These are phyloP conservation scores for Leuctra nigra DNA, from an alignment of 2,888 invertebrate genomes.

Conservation along the genomic window DNA sequence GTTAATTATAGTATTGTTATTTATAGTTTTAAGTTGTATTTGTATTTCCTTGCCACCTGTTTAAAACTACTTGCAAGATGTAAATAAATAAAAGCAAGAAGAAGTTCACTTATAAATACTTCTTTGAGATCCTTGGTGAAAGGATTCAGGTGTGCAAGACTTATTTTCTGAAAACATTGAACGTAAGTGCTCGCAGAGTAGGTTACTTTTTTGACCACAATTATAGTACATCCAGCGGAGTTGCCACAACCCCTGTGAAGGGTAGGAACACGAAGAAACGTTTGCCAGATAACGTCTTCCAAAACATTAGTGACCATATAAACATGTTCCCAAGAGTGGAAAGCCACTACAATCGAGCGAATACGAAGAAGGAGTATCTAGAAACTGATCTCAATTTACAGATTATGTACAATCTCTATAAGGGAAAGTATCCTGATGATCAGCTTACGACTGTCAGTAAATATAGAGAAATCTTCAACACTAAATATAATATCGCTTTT, in stretches of 20 bases:
- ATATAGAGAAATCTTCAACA: conserved; percentile 28
- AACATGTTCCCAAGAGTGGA: conserved; percentile 30
- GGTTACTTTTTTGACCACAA: neutral
- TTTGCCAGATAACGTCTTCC: neutral
- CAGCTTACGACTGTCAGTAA: conserved; percentile 26
- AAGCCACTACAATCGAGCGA: conserved; percentile 28
- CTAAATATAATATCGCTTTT: conserved; percentile 29
- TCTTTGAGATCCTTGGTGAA: neutral
- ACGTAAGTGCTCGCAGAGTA: neutral
- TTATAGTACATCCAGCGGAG: neutral
- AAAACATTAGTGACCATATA: conserved; percentile 28
- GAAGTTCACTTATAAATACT: no score
- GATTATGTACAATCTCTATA: conserved; percentile 30
- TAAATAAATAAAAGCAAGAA: no score
- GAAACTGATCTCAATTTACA: conserved; percentile 27
- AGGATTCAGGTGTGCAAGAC: neutral
- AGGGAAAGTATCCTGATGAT: conserved; percentile 20
- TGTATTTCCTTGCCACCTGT: no score
- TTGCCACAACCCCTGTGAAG: neutral
- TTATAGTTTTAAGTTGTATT: no score
- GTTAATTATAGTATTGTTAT: no score
- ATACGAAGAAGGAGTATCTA: conserved; percentile 29
- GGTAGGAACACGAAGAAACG: neutral
- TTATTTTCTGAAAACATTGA: neutral
- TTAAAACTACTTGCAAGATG: no score